Base-by-base conservation (phyloP, 2,888 invertebrate genomes). In the Lathronympha strigana region DNA sequence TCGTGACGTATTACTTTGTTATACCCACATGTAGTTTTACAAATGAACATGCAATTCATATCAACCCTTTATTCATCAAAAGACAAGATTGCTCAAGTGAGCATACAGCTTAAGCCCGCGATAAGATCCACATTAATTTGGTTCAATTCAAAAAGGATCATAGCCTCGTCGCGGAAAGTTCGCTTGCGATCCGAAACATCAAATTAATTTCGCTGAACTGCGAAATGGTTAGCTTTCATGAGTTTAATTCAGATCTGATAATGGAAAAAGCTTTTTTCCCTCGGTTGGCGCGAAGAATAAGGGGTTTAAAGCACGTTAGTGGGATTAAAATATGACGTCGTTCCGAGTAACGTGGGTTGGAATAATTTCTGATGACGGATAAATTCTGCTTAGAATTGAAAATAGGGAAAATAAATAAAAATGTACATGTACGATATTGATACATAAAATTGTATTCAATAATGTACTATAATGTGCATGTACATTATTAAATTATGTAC, bases 71-170 rank as follows among this genome's bases (percentile, higher is more conserved):
- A 5, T 28, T 33, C 33, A 9, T 23, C 9, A 36, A 4, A 6
- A 13, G 19, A 15, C 9, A 23, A 21, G 21, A 25, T 15, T 15
- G 11, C 43, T 53, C 25, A 33, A 51, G 33, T 61, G 23, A 21
- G 31, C 43, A n/a, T 17, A 23, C 25, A 23, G 23, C 63, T 25
- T 50, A 33, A 50, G 31, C 13, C 5, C 21, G 23, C 11, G 63
- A 67, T 67, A 67, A 67, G 67, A 60, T 63, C 58, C 60, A 60
- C 54, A 67, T 67, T 60, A 50, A 63, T 63, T 58, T 58, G 43
- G 50, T 57, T 36, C 43, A 63, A 45, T 57, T 57, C 57, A 43
- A 50, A 62, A 50, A 50, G 57, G 57, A 50, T 63, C 50, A 54
- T 11, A 57, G 49, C 43, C 23, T 57, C 33, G 43, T 43, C 50